phyloP scores from a whole-genome alignment of 2,797 vertebrate genomes.

The Trachops cirrhosus region DNA sequence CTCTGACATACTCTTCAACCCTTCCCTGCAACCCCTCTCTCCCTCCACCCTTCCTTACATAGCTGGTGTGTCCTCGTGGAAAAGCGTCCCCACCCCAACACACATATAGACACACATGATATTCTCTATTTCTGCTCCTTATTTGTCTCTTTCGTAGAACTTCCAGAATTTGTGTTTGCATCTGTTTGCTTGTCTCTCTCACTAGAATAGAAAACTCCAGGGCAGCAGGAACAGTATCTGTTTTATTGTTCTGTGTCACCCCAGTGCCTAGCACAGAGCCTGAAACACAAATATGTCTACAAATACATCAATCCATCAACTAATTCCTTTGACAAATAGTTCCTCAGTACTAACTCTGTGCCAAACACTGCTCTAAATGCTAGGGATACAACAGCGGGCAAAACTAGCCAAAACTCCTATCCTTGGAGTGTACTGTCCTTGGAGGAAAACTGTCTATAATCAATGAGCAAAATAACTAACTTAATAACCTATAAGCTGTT shows the following conservation, averaged over 20 bases:
- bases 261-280: background rate
- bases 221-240: background rate
- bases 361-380: background rate
- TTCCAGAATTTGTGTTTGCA: background rate
- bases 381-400: background rate
- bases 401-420: background rate
- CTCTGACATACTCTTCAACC: background rate
- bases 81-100: background rate
- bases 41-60: background rate
- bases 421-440: background rate
- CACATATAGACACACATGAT: background rate
- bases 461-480: background rate
- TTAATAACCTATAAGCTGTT: background rate
- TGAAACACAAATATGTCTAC: background rate
- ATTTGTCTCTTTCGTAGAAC: background rate
- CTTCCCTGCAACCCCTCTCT: background rate
- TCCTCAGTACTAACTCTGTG: background rate
- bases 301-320: background rate
- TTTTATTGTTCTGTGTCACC: background rate
- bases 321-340: background rate
- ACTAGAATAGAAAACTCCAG: background rate
- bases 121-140: background rate
- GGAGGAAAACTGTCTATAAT: background rate
- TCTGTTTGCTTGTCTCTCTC: background rate
- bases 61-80: background rate